Percentiles rank a stretch among this genome's conserved stretches.
Conservation (phyloP, 2,888 invertebrate species). For the Ormyrus labotus region DNA sequence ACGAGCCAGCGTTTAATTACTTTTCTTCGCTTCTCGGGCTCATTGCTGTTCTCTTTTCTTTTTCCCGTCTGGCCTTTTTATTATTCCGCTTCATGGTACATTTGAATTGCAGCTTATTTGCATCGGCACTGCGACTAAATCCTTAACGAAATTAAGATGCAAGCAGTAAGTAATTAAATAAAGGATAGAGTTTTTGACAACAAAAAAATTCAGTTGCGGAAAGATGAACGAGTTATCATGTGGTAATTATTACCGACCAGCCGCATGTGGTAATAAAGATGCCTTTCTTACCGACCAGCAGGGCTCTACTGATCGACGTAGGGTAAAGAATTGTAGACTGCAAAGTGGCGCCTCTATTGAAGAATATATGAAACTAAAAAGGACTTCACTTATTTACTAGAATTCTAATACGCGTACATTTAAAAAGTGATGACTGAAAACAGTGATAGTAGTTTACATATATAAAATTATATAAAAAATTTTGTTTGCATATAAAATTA, state of each 20-base stretch:
- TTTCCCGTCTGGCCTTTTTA: background rate
- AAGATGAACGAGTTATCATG: background rate
- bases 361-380: background rate
- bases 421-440: too few species aligned
- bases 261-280: constrained; percentile 3
- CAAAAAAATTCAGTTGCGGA: background rate
- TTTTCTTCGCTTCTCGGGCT: constrained; percentile 46
- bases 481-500: too few species aligned
- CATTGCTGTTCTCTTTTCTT: constrained; percentile 1
- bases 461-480: too few species aligned
- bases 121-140: constrained; percentile 2
- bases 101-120: constrained; percentile 9
- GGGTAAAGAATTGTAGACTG: constrained; percentile 17
- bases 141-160: constrained; percentile 7
- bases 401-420: too few species aligned
- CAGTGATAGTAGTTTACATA: too few species aligned
- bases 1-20: constrained; percentile 59
- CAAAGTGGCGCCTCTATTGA: constrained; percentile 50
- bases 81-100: background rate
- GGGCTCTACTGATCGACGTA: background rate
- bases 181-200: background rate
- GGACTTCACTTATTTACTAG: too few species aligned
- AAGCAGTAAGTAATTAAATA: background rate
- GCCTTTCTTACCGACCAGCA: constrained; percentile 21
- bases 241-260: constrained; percentile 1